Evolutionary conservation across 2,888 invertebrate genomes (phyloP), one percentile per base, ranked within the genome.

Genomic region (Spisula subtruncata): DNA sequence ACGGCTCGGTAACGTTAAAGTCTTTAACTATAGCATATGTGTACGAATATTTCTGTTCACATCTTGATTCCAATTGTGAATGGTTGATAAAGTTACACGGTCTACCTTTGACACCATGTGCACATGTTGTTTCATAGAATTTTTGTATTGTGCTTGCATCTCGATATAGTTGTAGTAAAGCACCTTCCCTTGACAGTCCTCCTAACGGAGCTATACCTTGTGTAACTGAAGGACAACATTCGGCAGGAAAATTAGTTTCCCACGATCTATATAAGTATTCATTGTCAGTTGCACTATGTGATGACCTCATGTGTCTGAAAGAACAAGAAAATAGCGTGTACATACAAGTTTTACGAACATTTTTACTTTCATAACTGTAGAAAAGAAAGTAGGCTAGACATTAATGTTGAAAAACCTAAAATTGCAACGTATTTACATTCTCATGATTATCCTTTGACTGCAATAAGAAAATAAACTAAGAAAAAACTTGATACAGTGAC

Each of bases 41-140:
- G 96, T 98, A 98, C 81, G 98, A 98, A 97, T 98, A 98, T 96
- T 98, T 98, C 96, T 98, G 98, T 81, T 98, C 98, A 97, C 98
- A 98, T 95, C 97, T 97, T n/a, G 98, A 98, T 95, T 97, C 97
- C 96, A 89, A 97, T 84, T 98, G 97, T 90, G 97, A 97, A n/a
- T 97, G 97, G 97, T 98, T 98, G 95, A 98, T 97, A 97, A 98
- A 98, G 90, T 97, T 97, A 96, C 98, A 98, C 4, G 98, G 98
- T 94, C 97, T 97, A 96, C 98, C 97, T 93, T 97, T 97, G 83
- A 98, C 97, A 86, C 97, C 98, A 48, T 97, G 97, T 66, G 97
- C 97, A 96, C 98, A 98, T 54, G 98, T 98, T 88, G 98, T 97
- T 97, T 98, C 98, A 97, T 98, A 98, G 96, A 98, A 98, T 92